A percentile compares a stretch with the other conserved stretches of the same genome.
phyloP scores from a whole-genome alignment of 2,113 vertebrate species.

The Gnathonemus longibarbis region DNA sequence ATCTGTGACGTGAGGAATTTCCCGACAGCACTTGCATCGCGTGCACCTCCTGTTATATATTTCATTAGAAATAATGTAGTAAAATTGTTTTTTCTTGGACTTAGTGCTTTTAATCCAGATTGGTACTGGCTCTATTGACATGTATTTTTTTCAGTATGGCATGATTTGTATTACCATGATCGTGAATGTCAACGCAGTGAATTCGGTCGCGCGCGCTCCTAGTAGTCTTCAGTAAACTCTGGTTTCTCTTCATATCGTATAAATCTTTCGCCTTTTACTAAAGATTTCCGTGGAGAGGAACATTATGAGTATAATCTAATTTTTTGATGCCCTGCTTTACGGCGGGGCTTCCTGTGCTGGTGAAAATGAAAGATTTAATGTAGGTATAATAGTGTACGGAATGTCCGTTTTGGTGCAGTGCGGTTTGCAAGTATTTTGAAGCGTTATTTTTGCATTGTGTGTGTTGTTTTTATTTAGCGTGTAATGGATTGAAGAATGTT shows the following conservation, averaged over 20 bases:
- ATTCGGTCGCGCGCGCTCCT: not conserved
- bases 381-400: too few species aligned
- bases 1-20: not conserved
- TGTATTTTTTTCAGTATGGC: not conserved
- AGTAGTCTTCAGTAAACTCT: not conserved
- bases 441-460: too few species aligned
- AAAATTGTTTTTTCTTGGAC: not conserved
- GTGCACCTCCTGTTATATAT: not conserved
- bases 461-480: too few species aligned
- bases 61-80: not conserved
- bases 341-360: not conserved
- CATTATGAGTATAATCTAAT: slow-evolving; percentile 15
- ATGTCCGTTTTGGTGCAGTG: too few species aligned
- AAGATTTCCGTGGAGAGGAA: slow-evolving; percentile 25
- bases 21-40: not conserved
- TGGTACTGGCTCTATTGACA: not conserved
- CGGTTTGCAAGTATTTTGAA: rapidly evolving
- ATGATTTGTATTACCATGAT: not conserved
- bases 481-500: not conserved
- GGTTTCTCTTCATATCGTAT: slow-evolving; percentile 24
- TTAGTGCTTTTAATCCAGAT: not conserved
- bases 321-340: slow-evolving; percentile 6
- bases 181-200: not conserved
- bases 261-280: slow-evolving; percentile 25
- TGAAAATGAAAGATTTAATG: not conserved